These are phyloP conservation scores for Hippocampus zosterae DNA, from an alignment of 2,113 vertebrate species.

Conservation along the genomic window DNA sequence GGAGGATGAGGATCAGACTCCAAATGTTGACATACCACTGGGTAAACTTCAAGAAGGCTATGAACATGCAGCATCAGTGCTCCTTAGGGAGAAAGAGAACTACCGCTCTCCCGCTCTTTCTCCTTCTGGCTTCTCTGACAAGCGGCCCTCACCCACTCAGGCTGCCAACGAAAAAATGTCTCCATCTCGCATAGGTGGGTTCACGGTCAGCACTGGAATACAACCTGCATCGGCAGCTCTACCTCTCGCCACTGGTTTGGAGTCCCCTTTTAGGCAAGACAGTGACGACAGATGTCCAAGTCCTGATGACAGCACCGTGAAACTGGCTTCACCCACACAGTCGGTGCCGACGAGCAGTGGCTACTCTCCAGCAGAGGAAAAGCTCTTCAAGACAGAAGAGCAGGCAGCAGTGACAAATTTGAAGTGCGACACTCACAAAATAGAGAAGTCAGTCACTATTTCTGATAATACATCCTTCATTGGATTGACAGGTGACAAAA, in stretches of 20 bases:
- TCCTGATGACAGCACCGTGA: slow-evolving; percentile 93
- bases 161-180: slow-evolving; percentile 32
- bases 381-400: slow-evolving; percentile 68
- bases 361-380: slow-evolving; percentile 90
- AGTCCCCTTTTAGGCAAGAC: slow-evolving; percentile 67
- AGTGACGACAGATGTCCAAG: slow-evolving; percentile 86
- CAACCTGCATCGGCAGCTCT: slow-evolving; percentile 54
- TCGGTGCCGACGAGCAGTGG: slow-evolving; percentile 91
- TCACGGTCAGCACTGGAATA: slow-evolving; percentile 26
- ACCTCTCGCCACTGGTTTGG: slow-evolving; percentile 58
- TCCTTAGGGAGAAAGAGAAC: slow-evolving; percentile 66
- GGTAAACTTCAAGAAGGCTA: slow-evolving; percentile 80
- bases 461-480: slow-evolving; percentile 50
- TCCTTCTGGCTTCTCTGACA: slow-evolving; percentile 20
- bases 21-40: slow-evolving; percentile 75
- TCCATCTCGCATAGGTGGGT: slow-evolving; percentile 32
- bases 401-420: slow-evolving; percentile 24
- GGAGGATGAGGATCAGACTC: slow-evolving; percentile 76
- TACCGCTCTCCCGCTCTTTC: slow-evolving; percentile 24
- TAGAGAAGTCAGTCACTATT: slow-evolving; percentile 52
- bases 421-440: slow-evolving; percentile 41
- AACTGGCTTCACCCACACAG: slow-evolving; percentile 88
- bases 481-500: slow-evolving; percentile 74
- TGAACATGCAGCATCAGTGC: slow-evolving; percentile 53
- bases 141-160: slow-evolving; percentile 31